phyloP scores from a whole-genome alignment of 2,888 invertebrate species.

The Lasioglossum calceatum region DNA sequence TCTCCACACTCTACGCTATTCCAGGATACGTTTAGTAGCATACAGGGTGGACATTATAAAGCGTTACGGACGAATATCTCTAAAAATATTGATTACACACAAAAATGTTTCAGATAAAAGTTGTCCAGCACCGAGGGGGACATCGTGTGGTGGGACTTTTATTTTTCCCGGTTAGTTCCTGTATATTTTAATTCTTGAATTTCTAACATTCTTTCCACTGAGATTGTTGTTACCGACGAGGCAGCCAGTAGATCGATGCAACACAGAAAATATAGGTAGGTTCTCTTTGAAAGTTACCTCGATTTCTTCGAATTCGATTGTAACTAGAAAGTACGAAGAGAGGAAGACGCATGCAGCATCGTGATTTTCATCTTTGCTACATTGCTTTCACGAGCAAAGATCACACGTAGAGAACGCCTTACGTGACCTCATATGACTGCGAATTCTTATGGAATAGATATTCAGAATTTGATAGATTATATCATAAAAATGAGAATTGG shows the following conservation, averaged over 20 bases:
- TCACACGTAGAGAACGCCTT: no score
- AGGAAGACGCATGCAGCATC: not conserved
- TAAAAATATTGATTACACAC: no score
- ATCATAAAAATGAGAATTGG: not conserved
- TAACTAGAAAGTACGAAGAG: slow-evolving; percentile 35
- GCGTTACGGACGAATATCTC: no score
- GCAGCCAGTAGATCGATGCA: not conserved
- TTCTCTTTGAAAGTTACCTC: slow-evolving; percentile 21
- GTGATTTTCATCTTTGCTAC: not conserved
- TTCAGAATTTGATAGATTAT: not conserved
- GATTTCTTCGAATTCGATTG: slow-evolving; percentile 22
- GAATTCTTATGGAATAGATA: not conserved
- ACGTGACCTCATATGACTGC: not conserved
- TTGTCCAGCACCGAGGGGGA: no score
- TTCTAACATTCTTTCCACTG: not conserved
- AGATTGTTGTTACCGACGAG: not conserved
- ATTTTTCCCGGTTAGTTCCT: not conserved
- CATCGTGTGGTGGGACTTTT: no score
- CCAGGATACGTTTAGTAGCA: no score
- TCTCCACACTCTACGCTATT: no score
- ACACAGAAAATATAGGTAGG: not conserved
- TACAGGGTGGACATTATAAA: no score
- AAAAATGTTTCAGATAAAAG: no score
- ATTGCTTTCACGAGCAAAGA: slow-evolving; percentile 3
- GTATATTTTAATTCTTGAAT: not conserved